Percentiles rank a stretch among this genome's conserved stretches.
Conservation (phyloP, 2,797 vertebrate species). For the Notoglanidium macrostoma region DNA sequence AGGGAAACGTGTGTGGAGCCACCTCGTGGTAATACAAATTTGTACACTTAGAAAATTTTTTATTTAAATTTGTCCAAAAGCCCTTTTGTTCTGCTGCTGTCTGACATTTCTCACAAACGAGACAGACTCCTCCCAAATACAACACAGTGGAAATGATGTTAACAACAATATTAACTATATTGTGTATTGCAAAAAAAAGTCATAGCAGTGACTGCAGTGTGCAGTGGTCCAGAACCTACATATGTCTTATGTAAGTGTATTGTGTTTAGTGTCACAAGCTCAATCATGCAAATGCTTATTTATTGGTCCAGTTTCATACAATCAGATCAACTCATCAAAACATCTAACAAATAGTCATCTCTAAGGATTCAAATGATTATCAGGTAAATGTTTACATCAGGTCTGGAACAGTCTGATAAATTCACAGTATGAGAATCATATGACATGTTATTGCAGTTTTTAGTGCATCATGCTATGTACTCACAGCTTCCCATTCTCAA, state of each 20-base stretch:
- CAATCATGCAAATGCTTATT: constrained; percentile 43
- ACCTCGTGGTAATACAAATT: constrained; percentile 26
- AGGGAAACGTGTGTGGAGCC: background rate
- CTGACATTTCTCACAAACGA: background rate
- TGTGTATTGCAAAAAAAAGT: background rate
- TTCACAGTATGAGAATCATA: background rate
- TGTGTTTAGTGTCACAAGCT: background rate
- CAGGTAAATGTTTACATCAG: background rate
- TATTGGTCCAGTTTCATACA: constrained; percentile 21
- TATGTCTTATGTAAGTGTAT: background rate
- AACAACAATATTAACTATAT: background rate
- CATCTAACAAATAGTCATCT: background rate
- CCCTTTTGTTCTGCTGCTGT: background rate
- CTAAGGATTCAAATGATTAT: background rate
- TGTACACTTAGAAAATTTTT: background rate
- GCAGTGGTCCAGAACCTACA: background rate
- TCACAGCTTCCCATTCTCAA: background rate
- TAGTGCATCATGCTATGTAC: background rate
- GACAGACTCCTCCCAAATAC: background rate
- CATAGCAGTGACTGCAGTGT: background rate
- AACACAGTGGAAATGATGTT: background rate
- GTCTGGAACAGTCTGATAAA: background rate
- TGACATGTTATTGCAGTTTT: background rate
- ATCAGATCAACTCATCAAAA: constrained; percentile 29
- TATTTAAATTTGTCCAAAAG: background rate